A percentile compares a stretch with the other conserved stretches of the same genome.
Conservation (phyloP, 2,113 vertebrate species). For the Progne subis region DNA sequence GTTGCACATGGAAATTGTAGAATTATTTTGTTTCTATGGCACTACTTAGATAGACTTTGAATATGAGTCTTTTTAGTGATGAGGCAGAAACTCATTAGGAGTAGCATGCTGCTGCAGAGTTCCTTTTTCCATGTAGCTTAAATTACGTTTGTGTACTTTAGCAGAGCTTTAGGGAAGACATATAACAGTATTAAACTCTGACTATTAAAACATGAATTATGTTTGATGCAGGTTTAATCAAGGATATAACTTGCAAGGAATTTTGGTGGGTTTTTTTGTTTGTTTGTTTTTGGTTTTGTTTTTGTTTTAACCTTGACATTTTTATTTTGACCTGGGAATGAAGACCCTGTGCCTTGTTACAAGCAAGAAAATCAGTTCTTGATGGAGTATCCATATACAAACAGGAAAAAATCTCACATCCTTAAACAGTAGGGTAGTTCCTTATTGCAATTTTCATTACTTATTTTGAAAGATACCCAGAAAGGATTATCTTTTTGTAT, state of each 20-base stretch:
- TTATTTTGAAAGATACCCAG: neutral
- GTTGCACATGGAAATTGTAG: neutral
- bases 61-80: neutral
- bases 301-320: neutral
- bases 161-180: neutral
- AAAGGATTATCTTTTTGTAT: neutral
- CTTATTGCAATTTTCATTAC: neutral
- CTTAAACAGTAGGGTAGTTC: neutral
- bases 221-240: neutral
- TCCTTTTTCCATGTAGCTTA: neutral
- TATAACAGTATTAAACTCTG: neutral
- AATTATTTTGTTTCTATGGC: neutral
- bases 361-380: neutral
- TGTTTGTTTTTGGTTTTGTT: too few species aligned
- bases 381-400: neutral
- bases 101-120: neutral
- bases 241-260: neutral
- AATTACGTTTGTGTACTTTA: neutral
- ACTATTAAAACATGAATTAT: neutral
- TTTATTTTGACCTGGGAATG: neutral
- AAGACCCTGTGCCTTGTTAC: neutral
- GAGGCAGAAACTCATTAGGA: neutral
- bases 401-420: neutral
- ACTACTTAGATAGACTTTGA: neutral
- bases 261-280: too few species aligned